Evolutionary conservation across 2,113 vertebrate species (phyloP), one percentile per base, ranked within the genome.

Genomic region (Vanacampus margaritifer): DNA sequence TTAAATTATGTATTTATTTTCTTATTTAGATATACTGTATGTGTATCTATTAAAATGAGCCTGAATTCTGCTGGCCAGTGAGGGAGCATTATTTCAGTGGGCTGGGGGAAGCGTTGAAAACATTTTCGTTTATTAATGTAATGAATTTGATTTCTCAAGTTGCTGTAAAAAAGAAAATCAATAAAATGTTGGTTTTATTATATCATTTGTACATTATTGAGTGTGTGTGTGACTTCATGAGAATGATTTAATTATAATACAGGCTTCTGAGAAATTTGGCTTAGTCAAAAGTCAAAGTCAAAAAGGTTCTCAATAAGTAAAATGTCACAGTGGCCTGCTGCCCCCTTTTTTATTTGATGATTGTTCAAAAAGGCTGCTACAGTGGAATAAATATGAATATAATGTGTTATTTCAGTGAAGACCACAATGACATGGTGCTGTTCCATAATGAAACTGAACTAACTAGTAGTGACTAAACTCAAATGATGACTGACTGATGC

Each of bases 31-130:
- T 35, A 36, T 36, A n/a, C 32, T 13, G 11, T 41, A 39, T 17
- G 39, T 62, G 60, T 79, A 78, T 74, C 64, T 79, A 72, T 83
- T n/a, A 19, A 75, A 80, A 84, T 86, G 78, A 89, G 68, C 68
- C 73, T 86, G 72, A 80, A 88, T 90, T 90, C 90, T 91, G 90
- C 87, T 90, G 90, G 90, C 78, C 88, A 91, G 89, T 87, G 83
- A 87, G 68, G 76, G 80, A 80, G 74, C 70, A 64, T 88, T 82
- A 82, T 80, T 85, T 86, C 64, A 86, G 67, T 66, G 62, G 71
- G 23, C 2, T 26, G 48, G n/a, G 23, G 24, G 24, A 72, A 12
- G 70, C 74, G 75, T 74, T 48, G 74, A 4, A 62, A 24, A 74
- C 63, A 74, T 72, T 45, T 76, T 73, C 50, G 77, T 51, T 80